phyloP scores from a whole-genome alignment of 1,140 invertebrate genomes.

The Hesperophylax magnus region DNA sequence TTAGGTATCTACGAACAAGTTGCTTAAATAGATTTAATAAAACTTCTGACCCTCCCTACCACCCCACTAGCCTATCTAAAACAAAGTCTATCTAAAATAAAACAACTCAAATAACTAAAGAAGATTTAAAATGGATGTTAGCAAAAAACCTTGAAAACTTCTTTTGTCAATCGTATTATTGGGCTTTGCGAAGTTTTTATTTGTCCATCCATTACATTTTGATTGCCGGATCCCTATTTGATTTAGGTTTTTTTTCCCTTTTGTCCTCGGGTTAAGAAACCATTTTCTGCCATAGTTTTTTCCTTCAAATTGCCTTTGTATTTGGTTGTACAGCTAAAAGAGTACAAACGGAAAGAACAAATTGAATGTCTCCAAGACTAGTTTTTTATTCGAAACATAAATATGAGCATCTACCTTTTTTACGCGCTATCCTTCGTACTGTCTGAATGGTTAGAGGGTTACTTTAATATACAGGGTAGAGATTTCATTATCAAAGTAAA shows the following conservation, averaged over 20 bases:
- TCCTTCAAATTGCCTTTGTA: slow-evolving; percentile 29
- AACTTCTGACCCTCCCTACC: too few relatives aligned
- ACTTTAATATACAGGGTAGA: too few relatives aligned
- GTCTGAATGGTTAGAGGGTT: too few relatives aligned
- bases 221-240: slow-evolving; percentile 33
- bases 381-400: slow-evolving; percentile 54
- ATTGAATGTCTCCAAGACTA: slow-evolving; percentile 42
- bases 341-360: slow-evolving; percentile 43
- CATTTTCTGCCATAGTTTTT: slow-evolving; percentile 34
- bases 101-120: slow-evolving; percentile 16
- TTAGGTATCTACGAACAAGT: too few relatives aligned
- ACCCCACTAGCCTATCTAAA: too few relatives aligned
- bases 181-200: slow-evolving; percentile 10
- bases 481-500: too few relatives aligned
- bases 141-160: slow-evolving; percentile 6
- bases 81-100: not conserved
- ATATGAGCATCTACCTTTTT: slow-evolving; percentile 53
- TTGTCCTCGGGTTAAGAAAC: slow-evolving; percentile 31
- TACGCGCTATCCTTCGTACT: not conserved
- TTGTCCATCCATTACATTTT: slow-evolving; percentile 40
- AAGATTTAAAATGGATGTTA: not conserved
- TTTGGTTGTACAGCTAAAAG: slow-evolving; percentile 36
- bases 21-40: too few relatives aligned
- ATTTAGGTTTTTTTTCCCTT: slow-evolving; percentile 19
- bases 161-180: slow-evolving; percentile 33